phyloP scores from a whole-genome alignment of 2,888 invertebrate species.

The Athetis lepigone region DNA sequence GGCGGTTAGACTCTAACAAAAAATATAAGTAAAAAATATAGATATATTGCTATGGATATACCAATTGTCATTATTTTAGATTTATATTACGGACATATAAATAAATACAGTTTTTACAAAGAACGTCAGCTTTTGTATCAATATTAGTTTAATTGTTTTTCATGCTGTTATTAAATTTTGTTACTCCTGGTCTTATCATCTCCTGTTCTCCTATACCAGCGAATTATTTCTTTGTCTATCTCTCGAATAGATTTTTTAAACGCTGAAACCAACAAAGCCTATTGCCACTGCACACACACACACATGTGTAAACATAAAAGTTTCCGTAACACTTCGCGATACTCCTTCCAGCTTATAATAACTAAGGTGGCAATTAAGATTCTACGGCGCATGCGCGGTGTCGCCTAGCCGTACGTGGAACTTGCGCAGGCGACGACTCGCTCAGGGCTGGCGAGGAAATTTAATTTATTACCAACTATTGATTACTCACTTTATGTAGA shows the following conservation, averaged over 20 bases:
- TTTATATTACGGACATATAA: too few relatives aligned
- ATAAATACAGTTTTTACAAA: too few relatives aligned
- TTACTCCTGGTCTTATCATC: too few relatives aligned
- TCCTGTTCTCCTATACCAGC: not conserved
- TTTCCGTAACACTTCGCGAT: not conserved
- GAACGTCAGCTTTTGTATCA: too few relatives aligned
- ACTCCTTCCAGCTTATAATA: constrained; percentile 28
- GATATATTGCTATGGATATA: too few relatives aligned
- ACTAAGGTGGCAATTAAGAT: constrained; percentile 54
- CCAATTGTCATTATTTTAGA: too few relatives aligned
- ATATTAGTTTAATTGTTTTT: too few relatives aligned
- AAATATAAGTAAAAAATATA: too few relatives aligned
- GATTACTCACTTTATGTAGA: constrained; percentile 22
- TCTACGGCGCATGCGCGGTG: constrained; percentile 54
- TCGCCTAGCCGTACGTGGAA: constrained; percentile 60
- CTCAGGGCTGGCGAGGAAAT: constrained; percentile 47
- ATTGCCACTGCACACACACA: not conserved
- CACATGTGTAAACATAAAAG: not conserved
- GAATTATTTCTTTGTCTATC: not conserved
- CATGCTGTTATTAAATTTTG: too few relatives aligned
- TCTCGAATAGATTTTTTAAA: not conserved
- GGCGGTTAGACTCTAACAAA: too few relatives aligned
- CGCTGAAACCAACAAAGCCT: not conserved
- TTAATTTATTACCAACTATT: constrained; percentile 25
- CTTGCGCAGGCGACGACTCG: constrained; percentile 46